These are phyloP conservation scores for Ooceraea biroi DNA, from an alignment of 1,140 invertebrate species.

Conservation along the genomic window DNA sequence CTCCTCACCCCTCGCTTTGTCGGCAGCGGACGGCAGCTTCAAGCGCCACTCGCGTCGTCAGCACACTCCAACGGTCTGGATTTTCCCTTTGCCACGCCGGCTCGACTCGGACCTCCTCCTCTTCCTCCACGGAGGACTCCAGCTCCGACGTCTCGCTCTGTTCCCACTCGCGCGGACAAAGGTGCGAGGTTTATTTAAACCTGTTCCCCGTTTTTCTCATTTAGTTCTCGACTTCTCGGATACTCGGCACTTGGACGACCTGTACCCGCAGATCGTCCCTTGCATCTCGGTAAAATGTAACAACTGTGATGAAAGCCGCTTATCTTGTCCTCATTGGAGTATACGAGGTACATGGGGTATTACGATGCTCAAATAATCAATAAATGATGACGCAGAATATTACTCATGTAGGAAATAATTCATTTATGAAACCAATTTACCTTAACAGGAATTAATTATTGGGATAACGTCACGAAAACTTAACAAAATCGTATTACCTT, in stretches of 20 bases:
- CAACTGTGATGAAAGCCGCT: neutral
- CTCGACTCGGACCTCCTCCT: neutral
- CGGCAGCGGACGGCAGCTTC: constrained; percentile 19
- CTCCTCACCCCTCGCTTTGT: constrained; percentile 5
- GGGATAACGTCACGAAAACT: neutral
- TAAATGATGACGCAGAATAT: neutral
- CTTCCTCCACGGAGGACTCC: neutral
- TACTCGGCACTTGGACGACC: neutral
- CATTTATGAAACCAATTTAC: neutral
- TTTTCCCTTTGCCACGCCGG: constrained; percentile 13
- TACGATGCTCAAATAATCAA: neutral
- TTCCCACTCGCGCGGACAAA: constrained; percentile 20
- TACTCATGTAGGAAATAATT: neutral
- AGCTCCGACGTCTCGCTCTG: neutral
- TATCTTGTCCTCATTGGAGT: neutral
- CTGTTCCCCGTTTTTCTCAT: constrained; percentile 16
- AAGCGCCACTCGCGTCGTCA: constrained; percentile 29
- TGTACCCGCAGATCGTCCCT: neutral
- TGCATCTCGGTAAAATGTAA: neutral
- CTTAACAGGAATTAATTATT: constrained; percentile 15
- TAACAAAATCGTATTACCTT: neutral
- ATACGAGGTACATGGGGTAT: neutral
- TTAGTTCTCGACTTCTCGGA: constrained; percentile 24
- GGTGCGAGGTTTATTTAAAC: constrained; percentile 51
- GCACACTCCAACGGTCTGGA: constrained; percentile 11